Evolutionary conservation across 1,140 invertebrate species (phyloP).

Genomic region (Rhagoletis pomonella): DNA sequence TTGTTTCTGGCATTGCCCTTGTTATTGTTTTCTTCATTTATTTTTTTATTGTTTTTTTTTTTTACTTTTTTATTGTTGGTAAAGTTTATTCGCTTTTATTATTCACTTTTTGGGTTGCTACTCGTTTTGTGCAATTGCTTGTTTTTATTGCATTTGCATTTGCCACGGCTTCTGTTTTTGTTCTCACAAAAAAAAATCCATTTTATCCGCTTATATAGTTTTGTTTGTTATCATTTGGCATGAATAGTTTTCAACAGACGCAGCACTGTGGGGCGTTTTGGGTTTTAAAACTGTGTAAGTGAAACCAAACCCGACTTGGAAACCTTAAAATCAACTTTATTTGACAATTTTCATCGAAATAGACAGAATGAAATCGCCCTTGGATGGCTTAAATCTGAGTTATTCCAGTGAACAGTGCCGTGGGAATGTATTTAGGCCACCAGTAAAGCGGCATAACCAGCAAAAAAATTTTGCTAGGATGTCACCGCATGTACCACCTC

Average conservation of each 20-base stretch:
- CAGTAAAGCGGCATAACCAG: too few relatives aligned
- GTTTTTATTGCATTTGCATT: neutral
- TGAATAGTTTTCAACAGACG: neutral
- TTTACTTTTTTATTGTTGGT: too few relatives aligned
- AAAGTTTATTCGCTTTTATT: neutral
- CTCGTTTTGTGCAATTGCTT: neutral
- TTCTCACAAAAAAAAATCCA: neutral
- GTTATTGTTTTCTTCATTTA: neutral
- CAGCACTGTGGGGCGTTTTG: neutral
- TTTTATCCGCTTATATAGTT: slow-evolving; percentile 33
- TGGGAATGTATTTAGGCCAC: too few relatives aligned
- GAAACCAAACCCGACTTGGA: too few relatives aligned
- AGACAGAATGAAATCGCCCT: too few relatives aligned
- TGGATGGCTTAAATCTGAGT: too few relatives aligned
- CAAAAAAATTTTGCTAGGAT: too few relatives aligned
- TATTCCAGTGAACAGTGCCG: too few relatives aligned
- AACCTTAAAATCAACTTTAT: too few relatives aligned
- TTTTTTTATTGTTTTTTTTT: neutral
- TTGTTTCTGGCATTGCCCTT: slow-evolving; percentile 33
- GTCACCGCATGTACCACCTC: too few relatives aligned
- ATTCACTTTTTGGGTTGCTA: neutral
- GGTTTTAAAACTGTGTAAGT: too few relatives aligned
- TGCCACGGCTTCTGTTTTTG: neutral
- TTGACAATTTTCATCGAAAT: too few relatives aligned
- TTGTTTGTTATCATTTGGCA: slow-evolving; percentile 20